Evolutionary conservation across 1,140 invertebrate species (phyloP), one percentile per base, ranked within the genome.

Genomic region (Catajapyx aquilonaris): DNA sequence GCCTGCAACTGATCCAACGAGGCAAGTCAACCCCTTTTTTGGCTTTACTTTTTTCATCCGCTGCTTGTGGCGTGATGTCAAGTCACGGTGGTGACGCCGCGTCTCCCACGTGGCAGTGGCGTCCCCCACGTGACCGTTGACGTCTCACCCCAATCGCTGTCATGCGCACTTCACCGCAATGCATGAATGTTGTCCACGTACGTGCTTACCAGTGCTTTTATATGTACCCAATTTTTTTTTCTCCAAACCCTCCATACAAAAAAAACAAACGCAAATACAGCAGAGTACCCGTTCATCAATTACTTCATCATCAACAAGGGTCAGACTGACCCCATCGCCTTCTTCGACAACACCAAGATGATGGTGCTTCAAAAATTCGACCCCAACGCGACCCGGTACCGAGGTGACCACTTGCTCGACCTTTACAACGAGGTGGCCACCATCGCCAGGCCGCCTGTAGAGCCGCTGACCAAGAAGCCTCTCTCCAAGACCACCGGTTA

Each of bases 241-340:
- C 19, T 46, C 33, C 20, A 16, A 16, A 19, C 9, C 20, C 18
- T 38, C 9, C 15, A 4, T 20, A 34, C 11, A 16, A 37, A 16
- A 31, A n/a, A n/a, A n/a, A n/a, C n/a, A n/a, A n/a, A n/a, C n/a
- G n/a, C n/a, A n/a, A n/a, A n/a, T n/a, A 5, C 53, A 81, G 81
- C 80, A 31, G 80, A 86, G 48, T 87, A 86, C 52, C 83, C 84
- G 3, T 86, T 86, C 59, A 87, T 90, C 58, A 71, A 79, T 1
- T 84, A 86, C 50, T 85, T 86, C 57, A 66, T 87, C 45, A 80
- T 86, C 55, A 86, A 87, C 51, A 83, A 76, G 19, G 70, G 71
- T 37, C 74, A 76, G 54, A 79, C 73, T 20, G 81, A 87, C 59
- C 80, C 81, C 22, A 62, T 71, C 40, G 71, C 76, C 37, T 85